Base-by-base conservation (phyloP, 2,113 vertebrate species). In the Pelusios castaneus region DNA sequence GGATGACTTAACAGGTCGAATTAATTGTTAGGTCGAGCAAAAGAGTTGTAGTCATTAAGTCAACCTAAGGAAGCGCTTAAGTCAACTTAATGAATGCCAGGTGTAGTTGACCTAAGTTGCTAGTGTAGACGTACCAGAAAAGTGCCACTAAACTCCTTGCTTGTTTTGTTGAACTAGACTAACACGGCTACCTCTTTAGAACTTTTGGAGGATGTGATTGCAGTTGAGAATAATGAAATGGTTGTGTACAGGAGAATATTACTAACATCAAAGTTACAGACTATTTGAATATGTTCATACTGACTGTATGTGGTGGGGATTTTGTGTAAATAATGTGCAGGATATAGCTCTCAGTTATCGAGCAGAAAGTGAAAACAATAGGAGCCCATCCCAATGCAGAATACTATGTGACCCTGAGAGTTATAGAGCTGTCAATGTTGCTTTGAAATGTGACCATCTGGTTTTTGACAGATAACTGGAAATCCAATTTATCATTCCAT, bases 401-500 rank as follows among this genome's bases (percentile, higher is more conserved):
- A 92, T 91, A 88, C 43, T 92, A 41, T 10, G 75, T 94, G 95
- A 95, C 96, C 89, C 91, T 92, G 94, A 34, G 84, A 96, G 86
- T 91, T 78, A 92, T 41, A 80, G 75, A 55, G 54, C 51, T 86
- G 82, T 52, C 58, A 97, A 88, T 82, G 83, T 51, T 45, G 54
- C 91, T 95, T 96, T 95, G 88, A 96, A 93, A 96, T 95, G 56
- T 82, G 78, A 80, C 86, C 88, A 91, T 96, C 92, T 95, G 94
- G 4, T 96, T 95, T 90, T 85, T 16, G 83, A 90, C 54, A 97
- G 93, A 95, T 94, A 97, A 90, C 80, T 95, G 78, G 86, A 96
- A 96, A 93, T 84, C 85, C 58, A 86, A 52, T 93, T 91, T 85
- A 82, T 95, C 63, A 70, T 87, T 94, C 78, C 10, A 27, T 52